Conservation (phyloP, 1,140 invertebrate species). For the Lysiphlebus fabarum region DNA sequence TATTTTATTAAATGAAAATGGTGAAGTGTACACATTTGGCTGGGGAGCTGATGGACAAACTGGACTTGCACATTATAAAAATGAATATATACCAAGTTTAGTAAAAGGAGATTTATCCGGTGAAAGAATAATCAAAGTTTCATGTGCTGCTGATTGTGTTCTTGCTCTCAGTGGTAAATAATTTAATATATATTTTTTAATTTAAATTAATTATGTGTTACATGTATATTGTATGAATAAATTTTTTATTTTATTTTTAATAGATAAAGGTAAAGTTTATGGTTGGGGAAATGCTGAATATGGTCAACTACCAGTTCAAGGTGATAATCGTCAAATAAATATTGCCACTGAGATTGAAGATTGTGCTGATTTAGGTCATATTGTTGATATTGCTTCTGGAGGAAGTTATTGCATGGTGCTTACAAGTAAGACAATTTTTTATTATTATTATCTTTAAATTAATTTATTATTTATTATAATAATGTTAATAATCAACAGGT, state of each 20-base stretch:
- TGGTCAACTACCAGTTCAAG: conserved; percentile 66
- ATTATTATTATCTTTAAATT: too few species aligned
- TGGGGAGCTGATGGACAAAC: conserved; percentile 95
- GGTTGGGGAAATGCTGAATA: conserved; percentile 98
- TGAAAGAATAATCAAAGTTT: conserved; percentile 79
- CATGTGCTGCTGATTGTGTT: conserved; percentile 80
- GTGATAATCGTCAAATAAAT: conserved; percentile 62
- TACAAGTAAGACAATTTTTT: conserved; percentile 71
- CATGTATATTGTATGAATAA: conserved; percentile 9
- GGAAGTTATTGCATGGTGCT: conserved; percentile 83
- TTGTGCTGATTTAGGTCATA: conserved; percentile 66
- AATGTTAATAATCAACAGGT: conserved; percentile 56
- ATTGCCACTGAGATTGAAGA: conserved; percentile 66
- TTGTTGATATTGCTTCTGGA: conserved; percentile 78
- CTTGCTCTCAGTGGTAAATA: conserved; percentile 79
- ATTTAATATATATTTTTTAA: conserved; percentile 7
- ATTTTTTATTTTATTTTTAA: conserved; percentile 27
- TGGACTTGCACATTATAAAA: conserved; percentile 72
- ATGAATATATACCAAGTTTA: conserved; percentile 58
- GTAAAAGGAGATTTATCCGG: conserved; percentile 79
- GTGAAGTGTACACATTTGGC: conserved; percentile 84
- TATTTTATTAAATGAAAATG: conserved; percentile 75
- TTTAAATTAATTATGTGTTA: too few species aligned
- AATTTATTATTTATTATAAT: too few species aligned
- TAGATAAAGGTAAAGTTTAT: conserved; percentile 89